Conservation (phyloP, 2,113 vertebrate species). For the Laticauda laticaudata region DNA sequence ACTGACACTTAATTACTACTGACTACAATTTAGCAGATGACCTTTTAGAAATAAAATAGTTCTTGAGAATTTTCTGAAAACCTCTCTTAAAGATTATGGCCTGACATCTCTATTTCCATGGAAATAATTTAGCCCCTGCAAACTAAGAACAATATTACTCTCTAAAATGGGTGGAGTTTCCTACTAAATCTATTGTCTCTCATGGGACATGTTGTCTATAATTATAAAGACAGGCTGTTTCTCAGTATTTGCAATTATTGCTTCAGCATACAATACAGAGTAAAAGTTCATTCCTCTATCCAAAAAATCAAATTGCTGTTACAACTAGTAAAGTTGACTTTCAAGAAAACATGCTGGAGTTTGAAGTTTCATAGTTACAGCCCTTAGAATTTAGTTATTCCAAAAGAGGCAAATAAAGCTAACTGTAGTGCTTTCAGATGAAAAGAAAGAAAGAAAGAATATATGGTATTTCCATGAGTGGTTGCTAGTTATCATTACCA, state of each 20-base stretch:
- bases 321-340: background rate
- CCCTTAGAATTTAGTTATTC: background rate
- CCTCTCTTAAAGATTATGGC: background rate
- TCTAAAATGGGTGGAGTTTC: background rate
- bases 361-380: background rate
- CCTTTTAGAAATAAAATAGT: slow-evolving; percentile 33
- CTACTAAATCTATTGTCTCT: background rate
- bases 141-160: background rate
- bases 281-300: slow-evolving; percentile 12
- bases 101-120: slow-evolving; percentile 4
- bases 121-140: background rate
- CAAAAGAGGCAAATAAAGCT: background rate
- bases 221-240: slow-evolving; percentile 15
- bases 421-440: background rate
- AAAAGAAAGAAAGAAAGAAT: background rate
- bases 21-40: slow-evolving; percentile 3
- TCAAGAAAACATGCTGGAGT: background rate
- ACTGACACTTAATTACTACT: slow-evolving; percentile 31
- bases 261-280: slow-evolving; percentile 10
- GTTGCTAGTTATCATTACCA: background rate
- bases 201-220: background rate
- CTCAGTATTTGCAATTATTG: slow-evolving; percentile 35
- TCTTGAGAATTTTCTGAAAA: background rate
- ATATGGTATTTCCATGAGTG: background rate
- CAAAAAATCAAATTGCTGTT: background rate